Base-by-base conservation (phyloP, 2,113 vertebrate species). In the Sprattus sprattus region DNA sequence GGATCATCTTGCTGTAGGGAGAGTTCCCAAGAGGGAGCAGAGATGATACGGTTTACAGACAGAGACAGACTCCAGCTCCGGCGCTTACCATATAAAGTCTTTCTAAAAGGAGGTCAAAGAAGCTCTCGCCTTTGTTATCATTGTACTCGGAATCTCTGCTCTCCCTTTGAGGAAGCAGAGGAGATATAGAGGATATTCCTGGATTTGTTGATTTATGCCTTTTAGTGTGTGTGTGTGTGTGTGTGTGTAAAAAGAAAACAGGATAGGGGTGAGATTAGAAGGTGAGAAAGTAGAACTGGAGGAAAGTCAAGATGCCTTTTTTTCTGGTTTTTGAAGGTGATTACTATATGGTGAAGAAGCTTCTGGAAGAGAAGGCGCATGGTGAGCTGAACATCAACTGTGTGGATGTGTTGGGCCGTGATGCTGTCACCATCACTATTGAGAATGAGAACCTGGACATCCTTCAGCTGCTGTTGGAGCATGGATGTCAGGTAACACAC, bases 341-440 rank as follows among this genome's bases (percentile, higher is more conserved):
- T 93, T 99, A 98, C 94, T 99, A 99, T 92, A 99, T 99, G 98
- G 98, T 99, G 95, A 99, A 99, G 95, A 99, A 97, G 83, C 97
- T 99, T 67, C 94, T 99, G 39, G 98, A 98, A 89, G 97, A 99
- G 90, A 99, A 99, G 93, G 89, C 89, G 10, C 96, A 95, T 82
- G 97, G 96, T 6, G 97, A 99, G 92, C 96, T 99, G 94, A 99
- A 99, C 93, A 95, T 99, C 92, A 99, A 99, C 95, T 98, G 97
- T 78, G 95, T 99, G 85, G 98, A 99, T 91, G 98, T 99, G 87
- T 95, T 99, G 90, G 98, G 98, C 85, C 95, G 97, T 85, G 98
- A 99, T 89, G 97, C 98, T 47, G 93, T 99, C 91, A 99, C 98
- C 86, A 99, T 99, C 92, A 92, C 97, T 47, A 99, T 99, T 90